Evolutionary conservation across 2,113 vertebrate species (phyloP).

Genomic region (Hepsetus odoe): DNA sequence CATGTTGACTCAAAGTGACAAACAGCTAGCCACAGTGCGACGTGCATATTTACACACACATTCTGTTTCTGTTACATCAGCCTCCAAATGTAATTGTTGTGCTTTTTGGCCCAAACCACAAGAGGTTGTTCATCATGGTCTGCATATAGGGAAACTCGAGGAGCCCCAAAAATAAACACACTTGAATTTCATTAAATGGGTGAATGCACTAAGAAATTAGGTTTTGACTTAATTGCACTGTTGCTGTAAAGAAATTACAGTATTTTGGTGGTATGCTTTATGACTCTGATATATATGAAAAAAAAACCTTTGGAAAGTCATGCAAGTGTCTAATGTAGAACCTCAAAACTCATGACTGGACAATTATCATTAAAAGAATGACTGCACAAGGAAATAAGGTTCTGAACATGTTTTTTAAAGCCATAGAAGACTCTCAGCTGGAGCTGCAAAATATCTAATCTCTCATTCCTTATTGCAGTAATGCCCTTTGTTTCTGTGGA

Average conservation of each 20-base stretch:
- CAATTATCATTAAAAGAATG: not conserved
- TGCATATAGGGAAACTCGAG: not conserved
- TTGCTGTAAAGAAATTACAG: not conserved
- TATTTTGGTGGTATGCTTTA: not conserved
- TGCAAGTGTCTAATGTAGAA: not conserved
- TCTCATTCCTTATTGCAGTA: too few species aligned
- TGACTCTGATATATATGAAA: not conserved
- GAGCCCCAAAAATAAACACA: not conserved
- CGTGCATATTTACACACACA: conserved; percentile 57
- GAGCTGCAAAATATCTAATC: too few species aligned
- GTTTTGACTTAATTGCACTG: not conserved
- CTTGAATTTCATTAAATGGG: not conserved
- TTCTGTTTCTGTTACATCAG: conserved; percentile 63
- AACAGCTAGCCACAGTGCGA: conserved; percentile 65
- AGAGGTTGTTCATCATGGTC: conserved; percentile 24
- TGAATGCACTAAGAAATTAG: not conserved
- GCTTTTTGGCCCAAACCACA: conserved; percentile 30
- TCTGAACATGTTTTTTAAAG: not conserved
- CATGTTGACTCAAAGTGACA: conserved; percentile 62
- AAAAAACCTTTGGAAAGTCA: not conserved
- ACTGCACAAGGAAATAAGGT: not conserved
- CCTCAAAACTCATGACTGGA: not conserved
- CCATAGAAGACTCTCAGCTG: not conserved
- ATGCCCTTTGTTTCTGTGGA: not conserved
- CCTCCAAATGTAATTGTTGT: conserved; percentile 52